Conservation (phyloP, 2,797 vertebrate species). For the Dermochelys coriacea region DNA sequence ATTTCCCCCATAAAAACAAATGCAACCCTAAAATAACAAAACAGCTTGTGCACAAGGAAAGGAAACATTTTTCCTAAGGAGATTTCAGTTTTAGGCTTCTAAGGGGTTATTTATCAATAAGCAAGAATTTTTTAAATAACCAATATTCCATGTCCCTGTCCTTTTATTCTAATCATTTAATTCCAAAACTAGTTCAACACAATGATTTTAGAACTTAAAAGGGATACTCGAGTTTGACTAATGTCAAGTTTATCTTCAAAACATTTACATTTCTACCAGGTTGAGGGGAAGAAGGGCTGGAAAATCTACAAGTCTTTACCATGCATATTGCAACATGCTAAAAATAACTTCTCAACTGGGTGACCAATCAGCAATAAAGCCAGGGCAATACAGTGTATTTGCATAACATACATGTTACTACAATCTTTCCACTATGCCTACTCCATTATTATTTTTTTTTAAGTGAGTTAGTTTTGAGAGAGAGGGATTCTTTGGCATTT, state of each 20-base stretch:
- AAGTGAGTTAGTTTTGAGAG: not conserved
- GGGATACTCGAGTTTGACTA: not conserved
- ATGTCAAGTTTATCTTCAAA: not conserved
- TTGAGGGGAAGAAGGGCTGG: not conserved
- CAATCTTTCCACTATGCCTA: not conserved
- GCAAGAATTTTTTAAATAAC: not conserved
- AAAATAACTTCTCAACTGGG: not conserved
- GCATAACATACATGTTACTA: accelerated
- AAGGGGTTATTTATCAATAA: not conserved
- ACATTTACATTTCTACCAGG: accelerated
- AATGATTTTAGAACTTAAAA: not conserved
- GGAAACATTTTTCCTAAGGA: not conserved
- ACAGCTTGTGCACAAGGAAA: accelerated
- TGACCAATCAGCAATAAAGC: not conserved
- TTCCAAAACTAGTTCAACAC: not conserved
- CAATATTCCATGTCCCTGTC: not conserved
- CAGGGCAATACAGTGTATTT: not conserved
- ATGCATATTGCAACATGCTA: not conserved
- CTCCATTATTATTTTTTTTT: not conserved
- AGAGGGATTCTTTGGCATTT: not conserved
- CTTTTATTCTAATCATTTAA: not conserved
- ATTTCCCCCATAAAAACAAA: not conserved
- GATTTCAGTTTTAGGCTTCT: not conserved
- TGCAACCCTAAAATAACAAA: not conserved
- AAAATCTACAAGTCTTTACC: not conserved